phyloP scores from a whole-genome alignment of 2,797 vertebrate genomes.

The Pseudochromis fuscus region DNA sequence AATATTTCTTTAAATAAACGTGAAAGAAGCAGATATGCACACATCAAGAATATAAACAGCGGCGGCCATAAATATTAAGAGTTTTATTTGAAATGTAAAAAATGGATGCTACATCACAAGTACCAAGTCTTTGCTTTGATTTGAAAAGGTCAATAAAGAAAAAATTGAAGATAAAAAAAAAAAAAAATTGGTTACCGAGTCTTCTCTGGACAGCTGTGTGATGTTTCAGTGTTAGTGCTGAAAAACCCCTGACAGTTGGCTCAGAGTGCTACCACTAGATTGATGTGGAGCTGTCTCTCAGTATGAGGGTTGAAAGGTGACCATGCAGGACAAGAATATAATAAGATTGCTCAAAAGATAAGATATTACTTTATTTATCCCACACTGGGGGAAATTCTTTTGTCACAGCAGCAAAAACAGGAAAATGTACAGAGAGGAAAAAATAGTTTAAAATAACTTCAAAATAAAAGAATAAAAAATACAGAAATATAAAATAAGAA shows the following conservation, averaged over 20 bases:
- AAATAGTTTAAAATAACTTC: no score
- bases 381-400: no score
- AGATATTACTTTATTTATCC: no score
- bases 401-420: no score
- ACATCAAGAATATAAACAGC: no score
- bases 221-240: not conserved
- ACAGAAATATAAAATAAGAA: no score
- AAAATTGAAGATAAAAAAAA: no score
- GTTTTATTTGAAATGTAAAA: no score
- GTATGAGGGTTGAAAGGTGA: not conserved
- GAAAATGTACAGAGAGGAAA: no score
- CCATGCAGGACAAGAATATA: not conserved
- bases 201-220: not conserved
- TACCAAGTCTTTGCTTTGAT: no score
- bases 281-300: not conserved
- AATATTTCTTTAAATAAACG: slow-evolving; percentile 1
- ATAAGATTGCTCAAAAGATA: not conserved
- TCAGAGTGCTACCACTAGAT: not conserved
- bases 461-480: no score
- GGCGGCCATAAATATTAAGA: not conserved
- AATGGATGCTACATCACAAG: no score
- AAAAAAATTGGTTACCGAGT: not conserved
- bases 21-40: not conserved
- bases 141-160: not conserved
- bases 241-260: not conserved